These are phyloP conservation scores for Dysidea cf. avara DNA, from an alignment of 37 sponge, comb jelly and placozoan genomes.

Conservation along the genomic window DNA sequence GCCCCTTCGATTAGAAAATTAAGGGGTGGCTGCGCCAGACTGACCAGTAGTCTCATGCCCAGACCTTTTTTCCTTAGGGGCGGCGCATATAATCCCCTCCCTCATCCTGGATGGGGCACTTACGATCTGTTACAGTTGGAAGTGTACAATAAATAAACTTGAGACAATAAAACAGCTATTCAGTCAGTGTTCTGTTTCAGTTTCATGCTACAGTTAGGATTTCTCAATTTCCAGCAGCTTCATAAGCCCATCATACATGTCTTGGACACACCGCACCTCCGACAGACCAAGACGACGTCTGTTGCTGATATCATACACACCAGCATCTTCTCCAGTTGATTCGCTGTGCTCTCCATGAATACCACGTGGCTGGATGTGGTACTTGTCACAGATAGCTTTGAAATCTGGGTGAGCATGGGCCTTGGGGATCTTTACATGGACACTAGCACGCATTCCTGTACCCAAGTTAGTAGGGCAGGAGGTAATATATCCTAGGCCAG, in stretches of 20 bases:
- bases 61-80: too few species aligned
- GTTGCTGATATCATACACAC: constrained; percentile 82
- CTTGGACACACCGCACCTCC: constrained; percentile 46
- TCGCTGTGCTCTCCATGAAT: constrained; percentile 76
- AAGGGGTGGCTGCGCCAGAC: too few species aligned
- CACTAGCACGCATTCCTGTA: constrained; percentile 81
- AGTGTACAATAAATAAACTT: too few species aligned
- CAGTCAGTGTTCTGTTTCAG: too few species aligned
- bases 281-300: constrained; percentile 77
- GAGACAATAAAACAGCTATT: too few species aligned
- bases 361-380: constrained; percentile 78
- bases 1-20: too few species aligned
- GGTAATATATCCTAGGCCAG: constrained; percentile 59
- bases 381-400: constrained; percentile 42
- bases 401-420: constrained; percentile 46
- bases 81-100: too few species aligned
- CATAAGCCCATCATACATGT: neutral
- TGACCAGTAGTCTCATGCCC: too few species aligned
- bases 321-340: constrained; percentile 57
- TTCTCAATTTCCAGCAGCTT: too few species aligned
- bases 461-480: constrained; percentile 83
- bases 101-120: too few species aligned
- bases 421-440: constrained; percentile 73
- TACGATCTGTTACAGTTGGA: too few species aligned
- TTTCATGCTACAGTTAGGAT: too few species aligned